Base-by-base conservation (phyloP, 2,888 invertebrate species). In the Caenorhabditis afra region DNA sequence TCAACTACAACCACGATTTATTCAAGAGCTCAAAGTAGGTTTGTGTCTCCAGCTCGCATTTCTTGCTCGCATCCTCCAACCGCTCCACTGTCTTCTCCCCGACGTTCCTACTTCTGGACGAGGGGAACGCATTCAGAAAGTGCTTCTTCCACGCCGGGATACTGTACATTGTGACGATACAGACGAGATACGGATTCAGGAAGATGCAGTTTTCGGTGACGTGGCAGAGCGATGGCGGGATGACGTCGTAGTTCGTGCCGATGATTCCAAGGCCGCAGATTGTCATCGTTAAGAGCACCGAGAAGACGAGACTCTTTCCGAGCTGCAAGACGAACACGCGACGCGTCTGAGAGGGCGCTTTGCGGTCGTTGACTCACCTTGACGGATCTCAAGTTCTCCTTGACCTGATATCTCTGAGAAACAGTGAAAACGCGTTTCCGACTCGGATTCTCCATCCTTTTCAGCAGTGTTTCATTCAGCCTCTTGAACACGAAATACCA, bases 11-110 rank as follows among this genome's bases (percentile, higher is more conserved):
- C 73, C 73, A 73, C 3, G 57, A 55, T 29, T 58, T 62, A 22
- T 64, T 64, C 49, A 73, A 58, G n/a, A 64, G 73, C 41, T 65
- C 57, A 50, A 73, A 73, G 55, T 73, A 73, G 20, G 55, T 71
- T 37, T 59, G 52, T 10, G 59, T 61, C 50, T 68, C 68, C 14
- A 58, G 18, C 16, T 49, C 47, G 0, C 57, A 4, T 14, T 57
- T 67, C 35, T 68, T 68, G 41, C 20, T 50, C 16, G n/a, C 16
- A 44, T 44, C 45, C 23, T 59, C 68, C 20, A 41, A 18, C 1
- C 49, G 23, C 29, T 61, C 68, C 37, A 68, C 59, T 35, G 52
- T 58, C 7, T 23, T 18, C 10, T 50, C 12, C 0, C 11, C 37
- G 7, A 44, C 23, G 61, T 37, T 50, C 8, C 55, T n/a, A n/a